These are phyloP conservation scores for Numenius phaeopus DNA, from an alignment of 2,797 vertebrate species.

Conservation along the genomic window DNA sequence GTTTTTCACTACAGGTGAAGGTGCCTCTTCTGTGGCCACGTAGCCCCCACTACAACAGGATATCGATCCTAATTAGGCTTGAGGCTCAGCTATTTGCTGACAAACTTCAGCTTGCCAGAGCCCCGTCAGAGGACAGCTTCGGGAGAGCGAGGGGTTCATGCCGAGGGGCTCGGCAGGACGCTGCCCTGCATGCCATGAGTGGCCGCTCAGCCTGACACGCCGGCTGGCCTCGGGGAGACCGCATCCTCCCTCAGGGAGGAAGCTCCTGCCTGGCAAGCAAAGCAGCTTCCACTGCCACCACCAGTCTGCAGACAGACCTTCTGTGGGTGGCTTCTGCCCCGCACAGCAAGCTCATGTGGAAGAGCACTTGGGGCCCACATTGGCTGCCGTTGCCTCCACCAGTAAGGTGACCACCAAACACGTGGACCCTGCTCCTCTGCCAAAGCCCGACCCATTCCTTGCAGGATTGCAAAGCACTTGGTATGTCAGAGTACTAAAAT, in stretches of 20 bases:
- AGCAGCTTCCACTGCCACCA: not conserved
- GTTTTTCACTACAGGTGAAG: not conserved
- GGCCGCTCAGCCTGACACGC: accelerated
- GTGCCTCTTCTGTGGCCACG: not conserved
- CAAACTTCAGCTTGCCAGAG: not conserved
- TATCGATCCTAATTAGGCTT: not conserved
- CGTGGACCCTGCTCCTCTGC: not conserved
- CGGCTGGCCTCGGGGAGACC: not conserved
- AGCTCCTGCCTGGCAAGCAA: not conserved
- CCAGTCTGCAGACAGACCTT: not conserved
- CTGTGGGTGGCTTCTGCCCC: not conserved
- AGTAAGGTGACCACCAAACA: not conserved
- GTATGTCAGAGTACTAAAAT: not conserved
- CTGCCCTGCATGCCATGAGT: not conserved
- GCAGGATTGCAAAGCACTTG: not conserved
- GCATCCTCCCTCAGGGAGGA: not conserved
- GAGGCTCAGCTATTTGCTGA: not conserved
- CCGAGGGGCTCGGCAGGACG: accelerated
- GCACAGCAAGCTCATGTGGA: not conserved
- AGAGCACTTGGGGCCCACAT: accelerated
- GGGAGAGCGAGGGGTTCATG: not conserved
- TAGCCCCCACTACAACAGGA: accelerated
- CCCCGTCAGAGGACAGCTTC: not conserved
- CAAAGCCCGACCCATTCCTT: not conserved
- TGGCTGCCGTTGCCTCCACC: not conserved